Base-by-base conservation (phyloP, 2,888 invertebrate species). In the Sinentomon sp. region DNA sequence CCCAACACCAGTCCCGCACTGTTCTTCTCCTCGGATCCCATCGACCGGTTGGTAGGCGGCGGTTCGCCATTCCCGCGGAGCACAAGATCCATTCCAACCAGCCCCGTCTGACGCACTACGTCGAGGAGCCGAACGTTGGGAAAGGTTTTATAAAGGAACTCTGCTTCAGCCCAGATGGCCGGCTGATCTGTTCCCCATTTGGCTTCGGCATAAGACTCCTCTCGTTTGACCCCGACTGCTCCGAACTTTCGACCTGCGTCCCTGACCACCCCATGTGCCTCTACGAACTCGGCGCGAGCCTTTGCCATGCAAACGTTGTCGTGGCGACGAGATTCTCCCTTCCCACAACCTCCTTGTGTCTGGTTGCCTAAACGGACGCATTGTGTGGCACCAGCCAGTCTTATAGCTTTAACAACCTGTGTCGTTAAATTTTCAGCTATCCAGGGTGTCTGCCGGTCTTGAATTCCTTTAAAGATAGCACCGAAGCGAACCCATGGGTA, bases 141-240 rank as follows among this genome's bases (percentile, higher is more conserved):
- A 72, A 72, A 41, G 85, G 83, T 0, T 83, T 76, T 45, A 87
- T 89, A 34, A 89, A 89, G 53, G 89, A 87, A 49, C 57, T 82
- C 28, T 77, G 78, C 45, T 87, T 80, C 53, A 83, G 83, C 2
- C 61, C 75, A 2, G 85, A 87, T 50, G 89, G 89, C 0, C 63
- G 85, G 30, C 55, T 87, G 7, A 70, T 89, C 18, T 80, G 80
- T 48, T 87, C 85, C 0, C 87, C 89, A 0, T 83, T 71, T 52
- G 76, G 71, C 1, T 69, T 66, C 46, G 85, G 87, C 19, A 66
- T 85, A 38, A 60, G 87, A n/a, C 58, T 89, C 4, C 54, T 89
- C 17, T 69, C 74, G 0, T 76, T 85, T 44, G 68, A 71, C 45
- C 60, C 66, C 6, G 56, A 66, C 30, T 80, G 82, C 50, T 62